These are phyloP conservation scores for Coelopa frigida DNA, from an alignment of 1,140 invertebrate genomes.

Conservation along the genomic window DNA sequence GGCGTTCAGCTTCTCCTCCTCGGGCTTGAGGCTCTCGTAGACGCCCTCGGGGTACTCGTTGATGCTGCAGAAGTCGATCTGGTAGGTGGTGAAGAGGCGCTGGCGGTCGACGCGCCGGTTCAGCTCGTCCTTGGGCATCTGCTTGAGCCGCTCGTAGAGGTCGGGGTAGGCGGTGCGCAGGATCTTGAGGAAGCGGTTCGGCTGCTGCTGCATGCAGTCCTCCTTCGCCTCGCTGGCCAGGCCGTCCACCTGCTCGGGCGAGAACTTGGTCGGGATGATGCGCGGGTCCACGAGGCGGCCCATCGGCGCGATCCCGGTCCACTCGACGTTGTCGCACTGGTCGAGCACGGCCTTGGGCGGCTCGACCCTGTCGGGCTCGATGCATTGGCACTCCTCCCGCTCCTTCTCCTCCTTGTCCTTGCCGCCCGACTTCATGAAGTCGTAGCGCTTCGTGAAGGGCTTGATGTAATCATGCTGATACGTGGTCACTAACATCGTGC, in stretches of 20 bases:
- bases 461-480: slow-evolving; percentile 39
- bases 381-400: slow-evolving; percentile 28
- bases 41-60: slow-evolving; percentile 44
- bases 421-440: slow-evolving; percentile 22
- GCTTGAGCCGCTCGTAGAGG: slow-evolving; percentile 48
- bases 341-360: slow-evolving; percentile 22
- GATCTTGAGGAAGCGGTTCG: slow-evolving; percentile 40
- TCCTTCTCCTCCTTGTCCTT: slow-evolving; percentile 4
- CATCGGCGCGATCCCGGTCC: slow-evolving; percentile 41
- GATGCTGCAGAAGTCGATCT: slow-evolving; percentile 48
- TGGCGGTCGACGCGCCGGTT: slow-evolving; percentile 47
- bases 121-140: slow-evolving; percentile 46
- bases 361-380: slow-evolving; percentile 26
- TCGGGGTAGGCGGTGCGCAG: slow-evolving; percentile 45
- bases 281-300: slow-evolving; percentile 36
- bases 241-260: slow-evolving; percentile 27
- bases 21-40: slow-evolving; percentile 34
- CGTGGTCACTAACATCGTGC: slow-evolving; percentile 31
- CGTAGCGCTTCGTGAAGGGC: slow-evolving; percentile 32
- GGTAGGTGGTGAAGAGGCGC: slow-evolving; percentile 51
- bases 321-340: slow-evolving; percentile 29
- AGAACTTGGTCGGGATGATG: slow-evolving; percentile 29
- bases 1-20: slow-evolving; percentile 30
- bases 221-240: slow-evolving; percentile 25
- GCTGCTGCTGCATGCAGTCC: slow-evolving; percentile 35